Evolutionary conservation across 2,113 vertebrate genomes (phyloP).

Genomic region (Albula goreensis): DNA sequence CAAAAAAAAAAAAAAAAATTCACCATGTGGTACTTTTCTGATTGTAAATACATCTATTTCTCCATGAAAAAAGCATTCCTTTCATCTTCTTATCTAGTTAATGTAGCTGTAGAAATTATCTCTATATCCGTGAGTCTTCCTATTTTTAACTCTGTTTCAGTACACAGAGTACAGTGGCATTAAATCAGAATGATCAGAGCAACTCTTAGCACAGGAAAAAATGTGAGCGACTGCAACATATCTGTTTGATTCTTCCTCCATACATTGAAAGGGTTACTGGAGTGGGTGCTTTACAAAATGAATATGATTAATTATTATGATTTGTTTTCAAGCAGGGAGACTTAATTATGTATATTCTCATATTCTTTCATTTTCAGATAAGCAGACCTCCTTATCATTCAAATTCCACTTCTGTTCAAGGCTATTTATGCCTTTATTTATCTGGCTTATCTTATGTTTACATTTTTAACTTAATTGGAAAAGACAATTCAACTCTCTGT

Average conservation of each 20-base stretch:
- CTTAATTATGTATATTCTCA: no score
- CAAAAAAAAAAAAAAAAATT: no score
- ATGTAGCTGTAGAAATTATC: neutral
- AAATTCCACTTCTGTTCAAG: neutral
- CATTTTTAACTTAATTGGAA: neutral
- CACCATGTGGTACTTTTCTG: no score
- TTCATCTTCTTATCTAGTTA: neutral
- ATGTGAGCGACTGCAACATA: conserved; percentile 30
- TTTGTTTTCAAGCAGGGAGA: neutral
- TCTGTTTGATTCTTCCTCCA: conserved; percentile 22
- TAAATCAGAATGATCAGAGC: conserved; percentile 54
- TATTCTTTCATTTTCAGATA: neutral
- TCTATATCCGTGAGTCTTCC: neutral
- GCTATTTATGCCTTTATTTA: neutral
- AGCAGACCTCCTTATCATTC: neutral
- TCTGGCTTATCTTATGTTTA: neutral
- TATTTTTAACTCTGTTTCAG: conserved; percentile 18
- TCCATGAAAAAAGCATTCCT: no score
- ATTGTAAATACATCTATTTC: no score
- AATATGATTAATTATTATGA: neutral
- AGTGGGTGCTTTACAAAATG: no score
- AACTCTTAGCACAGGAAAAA: conserved; percentile 50
- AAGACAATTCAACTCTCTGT: neutral
- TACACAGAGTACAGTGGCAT: conserved; percentile 43
- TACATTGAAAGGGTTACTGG: conserved; percentile 34